Percentiles rank a stretch among this genome's conserved stretches.
phyloP scores from a whole-genome alignment of 2,113 vertebrate species.

The Hydrochoerus hydrochaeris region DNA sequence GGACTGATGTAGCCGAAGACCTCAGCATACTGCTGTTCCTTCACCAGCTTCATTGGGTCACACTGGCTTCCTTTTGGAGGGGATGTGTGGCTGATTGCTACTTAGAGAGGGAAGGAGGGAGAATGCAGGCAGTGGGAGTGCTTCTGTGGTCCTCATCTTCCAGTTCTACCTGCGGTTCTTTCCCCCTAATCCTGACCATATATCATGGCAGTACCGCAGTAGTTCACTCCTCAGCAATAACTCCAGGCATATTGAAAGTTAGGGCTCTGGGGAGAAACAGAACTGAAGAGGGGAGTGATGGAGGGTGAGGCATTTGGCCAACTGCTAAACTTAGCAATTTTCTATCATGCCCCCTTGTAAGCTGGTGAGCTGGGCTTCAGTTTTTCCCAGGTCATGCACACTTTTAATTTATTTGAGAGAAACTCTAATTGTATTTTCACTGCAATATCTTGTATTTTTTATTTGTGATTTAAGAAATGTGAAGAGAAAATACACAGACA shows the following conservation, averaged over 20 bases:
- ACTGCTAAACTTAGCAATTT: slow-evolving; percentile 42
- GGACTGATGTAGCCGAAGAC: neutral
- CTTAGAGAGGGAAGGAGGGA: neutral
- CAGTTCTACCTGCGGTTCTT: neutral
- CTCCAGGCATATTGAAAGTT: neutral
- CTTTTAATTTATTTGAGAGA: slow-evolving; percentile 86
- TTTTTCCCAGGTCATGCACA: slow-evolving; percentile 73
- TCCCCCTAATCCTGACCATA: neutral
- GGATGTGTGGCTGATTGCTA: neutral
- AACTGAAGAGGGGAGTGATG: neutral
- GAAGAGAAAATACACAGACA: slow-evolving; percentile 73
- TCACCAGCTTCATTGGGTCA: neutral
- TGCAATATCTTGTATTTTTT: slow-evolving; percentile 84
- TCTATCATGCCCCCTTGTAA: slow-evolving; percentile 39
- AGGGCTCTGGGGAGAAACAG: neutral
- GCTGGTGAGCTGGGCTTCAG: slow-evolving; percentile 71
- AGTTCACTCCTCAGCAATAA: slow-evolving; percentile 11
- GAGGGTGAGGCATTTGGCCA: neutral
- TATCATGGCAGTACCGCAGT: neutral
- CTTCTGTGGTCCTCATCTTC: neutral
- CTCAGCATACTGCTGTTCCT: neutral
- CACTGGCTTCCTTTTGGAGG: slow-evolving; percentile 13
- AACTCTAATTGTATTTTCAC: slow-evolving; percentile 84
- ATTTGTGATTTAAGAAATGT: slow-evolving; percentile 85
- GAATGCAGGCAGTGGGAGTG: neutral